A percentile compares a stretch with the other conserved stretches of the same genome.
Evolutionary conservation across 2,888 invertebrate genomes (phyloP).

Genomic region (Ennomos erosarius): DNA sequence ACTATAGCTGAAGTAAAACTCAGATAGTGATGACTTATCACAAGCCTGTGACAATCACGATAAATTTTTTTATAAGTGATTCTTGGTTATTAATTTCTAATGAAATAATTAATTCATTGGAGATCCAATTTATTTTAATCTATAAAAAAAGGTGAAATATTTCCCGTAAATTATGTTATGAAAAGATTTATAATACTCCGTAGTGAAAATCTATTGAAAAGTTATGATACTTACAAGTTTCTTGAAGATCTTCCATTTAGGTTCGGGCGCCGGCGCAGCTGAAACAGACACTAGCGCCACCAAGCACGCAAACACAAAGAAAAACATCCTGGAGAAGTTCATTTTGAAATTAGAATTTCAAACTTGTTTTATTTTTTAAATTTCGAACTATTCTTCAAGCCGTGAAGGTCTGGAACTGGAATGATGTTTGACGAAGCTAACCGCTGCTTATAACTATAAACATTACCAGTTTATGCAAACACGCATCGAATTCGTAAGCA

Average conservation of each 20-base stretch:
- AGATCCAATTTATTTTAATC: too few relatives aligned
- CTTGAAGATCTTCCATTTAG: conserved; percentile 63
- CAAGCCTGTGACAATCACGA: too few relatives aligned
- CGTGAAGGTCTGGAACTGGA: conserved; percentile 15
- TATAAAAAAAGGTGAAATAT: too few relatives aligned
- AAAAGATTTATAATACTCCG: too few relatives aligned
- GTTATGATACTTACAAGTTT: conserved; percentile 58
- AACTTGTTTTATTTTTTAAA: conserved; percentile 20
- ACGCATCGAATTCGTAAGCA: background rate
- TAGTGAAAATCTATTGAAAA: too few relatives aligned
- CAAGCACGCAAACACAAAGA: conserved; percentile 58
- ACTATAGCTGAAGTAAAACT: too few relatives aligned
- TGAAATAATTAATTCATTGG: too few relatives aligned
- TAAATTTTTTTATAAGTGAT: too few relatives aligned
- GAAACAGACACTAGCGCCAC: conserved; percentile 53
- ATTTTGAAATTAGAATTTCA: conserved; percentile 47
- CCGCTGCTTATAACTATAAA: conserved; percentile 16
- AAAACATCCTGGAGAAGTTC: conserved; percentile 58
- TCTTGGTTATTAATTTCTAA: too few relatives aligned
- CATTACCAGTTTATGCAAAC: background rate
- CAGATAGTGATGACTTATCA: too few relatives aligned
- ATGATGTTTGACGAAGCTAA: conserved; percentile 22
- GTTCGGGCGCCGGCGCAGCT: conserved; percentile 58
- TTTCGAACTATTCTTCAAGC: conserved; percentile 15
- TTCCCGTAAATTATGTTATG: too few relatives aligned